Evolutionary conservation across 2,888 invertebrate species (phyloP), one percentile per base, ranked within the genome.

Genomic region (Therioaphis trifolii): DNA sequence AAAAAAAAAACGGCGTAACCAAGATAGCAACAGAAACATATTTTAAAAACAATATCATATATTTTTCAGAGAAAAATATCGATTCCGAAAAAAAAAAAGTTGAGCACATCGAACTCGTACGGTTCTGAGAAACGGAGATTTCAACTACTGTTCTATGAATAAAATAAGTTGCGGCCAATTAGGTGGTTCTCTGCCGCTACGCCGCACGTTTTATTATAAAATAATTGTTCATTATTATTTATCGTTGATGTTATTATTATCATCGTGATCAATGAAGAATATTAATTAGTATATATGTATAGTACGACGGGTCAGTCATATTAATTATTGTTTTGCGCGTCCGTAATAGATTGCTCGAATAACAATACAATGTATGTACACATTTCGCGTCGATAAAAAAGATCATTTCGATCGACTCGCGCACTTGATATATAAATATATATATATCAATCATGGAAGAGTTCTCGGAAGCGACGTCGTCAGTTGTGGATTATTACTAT

Each of bases 291-390:
- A 21, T 27, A 72, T n/a, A 58, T 12, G 58, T 29, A 52, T 14
- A 29, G 46, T 52, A 35, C 52, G 52, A 55, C 52, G 18, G 49
- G 29, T 52, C 49, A 35, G 4, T 35, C 52, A 52, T 72, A 72
- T 52, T 72, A n/a, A 52, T 72, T 72, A 55, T 46, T n/a, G n/a
- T 29, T 35, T 72, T 72, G 35, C 72, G n/a, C 72, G 52, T 72
- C 52, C 52, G 14, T 55, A 55, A 72, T 72, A 12, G 49, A 72
- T 72, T 21, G 27, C 27, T 72, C 49, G 14, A 49, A 29, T 40
- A 68, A 43, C 40, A 40, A 68, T 68, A 21, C 7, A 14, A 35
- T 63, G 18, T 7, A 29, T 52, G n/a, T 18, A 21, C n/a, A 29
- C 18, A 24, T n/a, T 29, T n/a, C 1, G 49, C 29, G 15, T 18